Conservation (phyloP, 2,113 vertebrate species). For the Propithecus coquereli region DNA sequence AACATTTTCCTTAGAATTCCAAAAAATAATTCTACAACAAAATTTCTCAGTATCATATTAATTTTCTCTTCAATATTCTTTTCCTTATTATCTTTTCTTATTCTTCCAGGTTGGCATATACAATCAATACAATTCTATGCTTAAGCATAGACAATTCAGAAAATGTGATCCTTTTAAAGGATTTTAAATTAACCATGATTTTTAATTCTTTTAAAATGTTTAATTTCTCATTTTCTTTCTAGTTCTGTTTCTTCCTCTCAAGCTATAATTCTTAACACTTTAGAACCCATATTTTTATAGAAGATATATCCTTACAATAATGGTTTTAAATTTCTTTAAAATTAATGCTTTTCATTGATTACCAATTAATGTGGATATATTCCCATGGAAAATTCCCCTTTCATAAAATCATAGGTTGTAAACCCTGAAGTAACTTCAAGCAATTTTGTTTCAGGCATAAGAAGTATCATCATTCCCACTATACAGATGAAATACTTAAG, state of each 20-base stretch:
- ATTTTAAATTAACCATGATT: not conserved
- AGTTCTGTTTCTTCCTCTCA: not conserved
- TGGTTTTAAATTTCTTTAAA: conserved; percentile 21
- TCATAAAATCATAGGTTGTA: not conserved
- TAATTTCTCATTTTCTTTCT: not conserved
- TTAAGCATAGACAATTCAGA: not conserved
- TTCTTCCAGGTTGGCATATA: not conserved
- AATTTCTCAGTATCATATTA: not conserved
- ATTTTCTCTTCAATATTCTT: not conserved
- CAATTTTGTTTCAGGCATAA: conserved; percentile 11
- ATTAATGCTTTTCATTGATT: conserved; percentile 15
- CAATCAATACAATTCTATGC: not conserved
- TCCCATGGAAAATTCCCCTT: not conserved
- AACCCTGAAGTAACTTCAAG: not conserved
- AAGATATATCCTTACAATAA: not conserved
- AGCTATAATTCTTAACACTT: conserved; percentile 9
- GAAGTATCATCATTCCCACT: not conserved
- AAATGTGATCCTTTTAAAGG: not conserved
- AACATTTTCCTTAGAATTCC: not conserved
- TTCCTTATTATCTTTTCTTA: not conserved
- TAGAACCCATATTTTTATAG: not conserved
- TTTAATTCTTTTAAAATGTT: conserved; percentile 24
- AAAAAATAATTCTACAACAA: not conserved
- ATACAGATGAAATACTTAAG: not conserved
- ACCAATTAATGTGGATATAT: not conserved